Percentiles rank a stretch among this genome's conserved stretches.
phyloP scores from a whole-genome alignment of 2,888 invertebrate species.

The Pollenia griseotomentosa region DNA sequence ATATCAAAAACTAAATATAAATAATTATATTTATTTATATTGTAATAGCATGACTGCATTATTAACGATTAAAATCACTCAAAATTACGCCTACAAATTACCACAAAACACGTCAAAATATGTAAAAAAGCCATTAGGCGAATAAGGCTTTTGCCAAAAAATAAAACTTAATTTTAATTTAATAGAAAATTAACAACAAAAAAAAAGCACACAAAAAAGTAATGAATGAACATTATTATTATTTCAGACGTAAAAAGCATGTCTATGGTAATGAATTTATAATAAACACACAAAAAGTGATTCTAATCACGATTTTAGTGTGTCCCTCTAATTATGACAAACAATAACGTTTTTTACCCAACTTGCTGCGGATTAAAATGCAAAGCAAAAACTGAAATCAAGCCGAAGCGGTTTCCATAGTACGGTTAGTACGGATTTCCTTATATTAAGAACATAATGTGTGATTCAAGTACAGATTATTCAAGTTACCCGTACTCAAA shows the following conservation, averaged over 20 bases:
- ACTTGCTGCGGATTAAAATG: too few species aligned
- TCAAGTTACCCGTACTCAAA: too few species aligned
- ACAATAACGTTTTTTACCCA: too few species aligned
- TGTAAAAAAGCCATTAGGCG: not conserved
- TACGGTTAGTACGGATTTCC: too few species aligned
- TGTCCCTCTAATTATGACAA: too few species aligned
- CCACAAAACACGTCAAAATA: conserved; percentile 40
- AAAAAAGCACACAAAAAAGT: not conserved
- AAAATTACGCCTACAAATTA: conserved; percentile 66
- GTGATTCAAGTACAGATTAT: too few species aligned
- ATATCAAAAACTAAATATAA: not conserved
- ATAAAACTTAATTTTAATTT: not conserved
- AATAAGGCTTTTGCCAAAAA: conserved; percentile 18
- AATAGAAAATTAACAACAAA: not conserved
- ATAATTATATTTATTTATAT: conserved; percentile 12
- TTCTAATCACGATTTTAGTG: too few species aligned
- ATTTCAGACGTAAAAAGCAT: conserved; percentile 4
- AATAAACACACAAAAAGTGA: not conserved
- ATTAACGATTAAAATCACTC: conserved; percentile 41
- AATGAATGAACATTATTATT: not conserved
- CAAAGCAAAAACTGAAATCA: too few species aligned
- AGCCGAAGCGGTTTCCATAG: too few species aligned
- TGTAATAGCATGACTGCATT: conserved; percentile 52
- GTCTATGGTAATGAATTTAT: conserved; percentile 14
- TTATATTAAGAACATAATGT: too few species aligned